Conservation (phyloP, 2,797 vertebrate species). For the Sebastes goodei region DNA sequence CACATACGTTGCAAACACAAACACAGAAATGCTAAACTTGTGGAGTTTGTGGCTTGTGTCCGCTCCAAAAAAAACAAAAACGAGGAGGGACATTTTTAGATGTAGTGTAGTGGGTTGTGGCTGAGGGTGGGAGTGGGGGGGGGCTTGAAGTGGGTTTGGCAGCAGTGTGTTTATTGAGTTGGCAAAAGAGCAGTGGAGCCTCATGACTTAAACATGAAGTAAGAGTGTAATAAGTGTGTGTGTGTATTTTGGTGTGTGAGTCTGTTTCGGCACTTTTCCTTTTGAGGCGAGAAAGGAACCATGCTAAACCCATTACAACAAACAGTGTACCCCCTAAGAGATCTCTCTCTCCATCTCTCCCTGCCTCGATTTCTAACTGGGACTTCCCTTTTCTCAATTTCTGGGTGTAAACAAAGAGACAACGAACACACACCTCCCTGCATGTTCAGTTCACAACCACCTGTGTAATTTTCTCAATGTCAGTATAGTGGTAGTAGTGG, state of each 20-base stretch:
- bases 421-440: neutral
- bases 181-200: constrained; percentile 46
- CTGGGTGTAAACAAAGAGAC: constrained; percentile 38
- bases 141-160: constrained; percentile 35
- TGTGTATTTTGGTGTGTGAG: constrained; percentile 16
- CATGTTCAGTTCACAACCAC: constrained; percentile 11
- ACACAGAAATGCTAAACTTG: neutral
- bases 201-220: constrained; percentile 66
- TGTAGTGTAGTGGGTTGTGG: constrained; percentile 10
- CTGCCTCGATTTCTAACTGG: constrained; percentile 37
- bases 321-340: constrained; percentile 26
- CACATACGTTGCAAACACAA: neutral
- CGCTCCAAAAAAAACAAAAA: constrained; percentile 6
- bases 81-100: constrained; percentile 15
- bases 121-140: neutral
- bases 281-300: constrained; percentile 51
- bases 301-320: constrained; percentile 57
- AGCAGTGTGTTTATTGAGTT: constrained; percentile 37
- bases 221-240: constrained; percentile 39
- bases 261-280: constrained; percentile 40
- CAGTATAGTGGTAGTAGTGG: constrained; percentile 18
- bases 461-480: constrained; percentile 26
- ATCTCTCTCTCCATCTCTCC: constrained; percentile 24
- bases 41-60: neutral
- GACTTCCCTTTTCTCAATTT: constrained; percentile 33